These are phyloP conservation scores for Zygothrica quintamaculata DNA, from an alignment of 2,888 invertebrate species.

Conservation along the genomic window DNA sequence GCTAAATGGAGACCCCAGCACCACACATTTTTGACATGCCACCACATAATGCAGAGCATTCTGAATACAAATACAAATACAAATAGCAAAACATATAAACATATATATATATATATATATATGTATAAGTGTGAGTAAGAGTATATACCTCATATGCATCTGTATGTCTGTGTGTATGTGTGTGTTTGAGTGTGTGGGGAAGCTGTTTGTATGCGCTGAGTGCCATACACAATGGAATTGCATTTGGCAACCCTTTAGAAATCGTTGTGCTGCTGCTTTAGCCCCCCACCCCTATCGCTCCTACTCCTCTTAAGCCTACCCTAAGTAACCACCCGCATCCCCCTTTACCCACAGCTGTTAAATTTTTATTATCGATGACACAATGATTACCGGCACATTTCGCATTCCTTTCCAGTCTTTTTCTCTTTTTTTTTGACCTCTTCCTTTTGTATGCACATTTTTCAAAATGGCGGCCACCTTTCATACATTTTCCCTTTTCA, in stretches of 20 bases:
- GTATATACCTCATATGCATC: too few species aligned
- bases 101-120: too few species aligned
- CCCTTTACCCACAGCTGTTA: conserved; percentile 24
- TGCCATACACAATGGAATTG: conserved; percentile 78
- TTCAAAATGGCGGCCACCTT: neutral
- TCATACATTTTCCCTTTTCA: neutral
- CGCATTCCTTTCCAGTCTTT: conserved; percentile 3
- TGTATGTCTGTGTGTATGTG: neutral
- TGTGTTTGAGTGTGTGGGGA: conserved; percentile 28
- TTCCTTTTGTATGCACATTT: neutral
- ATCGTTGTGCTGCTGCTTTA: neutral
- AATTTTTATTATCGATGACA: conserved; percentile 78
- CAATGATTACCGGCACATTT: conserved; percentile 67
- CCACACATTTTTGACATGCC: conserved; percentile 46
- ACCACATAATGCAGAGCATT: conserved; percentile 65
- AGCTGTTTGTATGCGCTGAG: conserved; percentile 56
- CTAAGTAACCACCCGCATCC: neutral
- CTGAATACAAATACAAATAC: conserved; percentile 31
- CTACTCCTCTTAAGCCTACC: neutral
- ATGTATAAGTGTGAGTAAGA: neutral
- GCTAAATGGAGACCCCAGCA: conserved; percentile 52
- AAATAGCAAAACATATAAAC: conserved; percentile 34
- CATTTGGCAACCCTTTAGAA: conserved; percentile 36
- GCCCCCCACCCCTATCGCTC: neutral
- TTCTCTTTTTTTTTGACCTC: neutral